These are phyloP conservation scores for Antheraea mylitta DNA, from an alignment of 1,140 invertebrate species.

Conservation along the genomic window DNA sequence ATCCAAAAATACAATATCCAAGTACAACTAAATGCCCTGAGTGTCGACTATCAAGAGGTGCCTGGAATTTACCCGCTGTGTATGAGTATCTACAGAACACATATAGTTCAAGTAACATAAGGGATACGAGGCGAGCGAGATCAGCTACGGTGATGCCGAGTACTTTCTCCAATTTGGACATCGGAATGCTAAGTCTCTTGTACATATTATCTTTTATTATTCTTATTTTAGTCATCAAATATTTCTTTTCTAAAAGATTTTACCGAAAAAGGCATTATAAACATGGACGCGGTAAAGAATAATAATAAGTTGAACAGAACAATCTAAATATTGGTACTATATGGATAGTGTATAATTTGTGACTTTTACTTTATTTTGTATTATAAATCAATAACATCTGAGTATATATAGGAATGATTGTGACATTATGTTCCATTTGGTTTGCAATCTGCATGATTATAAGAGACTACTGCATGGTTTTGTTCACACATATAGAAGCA, in stretches of 20 bases:
- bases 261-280: conserved; percentile 85
- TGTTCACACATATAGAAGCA: neutral
- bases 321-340: too few species aligned
- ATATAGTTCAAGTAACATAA: conserved; percentile 82
- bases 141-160: conserved; percentile 37
- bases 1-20: conserved; percentile 96
- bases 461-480: neutral
- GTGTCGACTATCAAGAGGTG: conserved; percentile 81
- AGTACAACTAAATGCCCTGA: conserved; percentile 82
- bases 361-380: neutral
- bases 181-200: conserved; percentile 73
- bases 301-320: conserved; percentile 24
- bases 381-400: neutral
- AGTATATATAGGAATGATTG: neutral
- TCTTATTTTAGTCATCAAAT: conserved; percentile 85
- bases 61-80: conserved; percentile 86
- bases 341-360: too few species aligned
- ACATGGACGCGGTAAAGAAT: conserved; percentile 83
- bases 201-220: conserved; percentile 77
- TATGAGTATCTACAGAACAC: conserved; percentile 87
- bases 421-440: neutral
- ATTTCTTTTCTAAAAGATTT: conserved; percentile 84
- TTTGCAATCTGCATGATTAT: neutral
- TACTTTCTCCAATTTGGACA: conserved; percentile 65
- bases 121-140: conserved; percentile 46